Evolutionary conservation across 2,888 invertebrate genomes (phyloP).

Genomic region (Cecidostiba fungosa): DNA sequence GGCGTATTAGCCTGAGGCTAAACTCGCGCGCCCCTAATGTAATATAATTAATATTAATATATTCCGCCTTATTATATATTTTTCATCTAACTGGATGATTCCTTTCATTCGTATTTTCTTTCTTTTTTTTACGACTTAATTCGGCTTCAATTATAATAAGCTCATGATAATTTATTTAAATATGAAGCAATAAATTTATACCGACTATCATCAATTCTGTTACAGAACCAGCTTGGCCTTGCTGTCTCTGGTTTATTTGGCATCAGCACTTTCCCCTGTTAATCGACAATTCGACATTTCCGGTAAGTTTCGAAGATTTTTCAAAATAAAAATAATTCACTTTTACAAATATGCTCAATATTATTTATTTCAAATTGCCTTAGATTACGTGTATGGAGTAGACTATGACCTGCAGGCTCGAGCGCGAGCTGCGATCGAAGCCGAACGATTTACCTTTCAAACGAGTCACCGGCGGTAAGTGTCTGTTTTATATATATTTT

Average conservation of each 20-base stretch:
- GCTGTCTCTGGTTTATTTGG: slow-evolving; percentile 71
- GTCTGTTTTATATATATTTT: not conserved
- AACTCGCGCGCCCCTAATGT: too few species aligned
- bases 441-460: slow-evolving; percentile 75
- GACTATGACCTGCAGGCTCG: slow-evolving; percentile 78
- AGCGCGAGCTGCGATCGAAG: slow-evolving; percentile 78
- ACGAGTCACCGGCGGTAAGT: slow-evolving; percentile 73
- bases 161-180: too few species aligned
- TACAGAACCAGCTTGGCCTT: slow-evolving; percentile 75
- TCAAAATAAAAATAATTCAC: too few species aligned
- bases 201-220: slow-evolving; percentile 49
- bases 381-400: slow-evolving; percentile 78
- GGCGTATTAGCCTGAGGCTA: too few species aligned
- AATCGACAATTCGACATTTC: slow-evolving; percentile 73
- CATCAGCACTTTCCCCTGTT: slow-evolving; percentile 71
- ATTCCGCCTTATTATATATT: too few species aligned
- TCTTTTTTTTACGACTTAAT: too few species aligned
- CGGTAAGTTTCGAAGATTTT: slow-evolving; percentile 68
- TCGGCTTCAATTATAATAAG: too few species aligned
- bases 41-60: too few species aligned
- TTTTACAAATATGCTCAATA: too few species aligned
- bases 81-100: too few species aligned
- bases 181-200: not conserved
- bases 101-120: too few species aligned
- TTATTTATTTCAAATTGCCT: slow-evolving; percentile 54